phyloP scores from a whole-genome alignment of 1,140 invertebrate genomes.

The Hyles vespertilio region DNA sequence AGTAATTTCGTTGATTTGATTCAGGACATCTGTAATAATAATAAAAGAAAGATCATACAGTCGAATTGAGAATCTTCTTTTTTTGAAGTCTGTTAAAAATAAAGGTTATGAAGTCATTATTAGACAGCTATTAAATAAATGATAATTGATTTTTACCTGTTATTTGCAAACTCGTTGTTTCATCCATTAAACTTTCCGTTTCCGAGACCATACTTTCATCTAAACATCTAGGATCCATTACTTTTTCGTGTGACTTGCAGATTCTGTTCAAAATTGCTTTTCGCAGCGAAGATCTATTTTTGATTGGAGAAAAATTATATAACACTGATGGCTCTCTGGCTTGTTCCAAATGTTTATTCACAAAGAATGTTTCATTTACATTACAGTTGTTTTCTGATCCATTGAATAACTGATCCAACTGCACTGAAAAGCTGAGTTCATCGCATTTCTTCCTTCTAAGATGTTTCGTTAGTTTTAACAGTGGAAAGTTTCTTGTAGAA shows the following conservation, averaged over 20 bases:
- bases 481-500: slow-evolving; percentile 42
- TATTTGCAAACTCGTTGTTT: slow-evolving; percentile 60
- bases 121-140: not conserved
- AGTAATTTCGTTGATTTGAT: slow-evolving; percentile 63
- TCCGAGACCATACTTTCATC: slow-evolving; percentile 18
- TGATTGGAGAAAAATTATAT: slow-evolving; percentile 47
- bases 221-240: slow-evolving; percentile 11
- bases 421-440: slow-evolving; percentile 56
- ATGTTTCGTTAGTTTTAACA: slow-evolving; percentile 46
- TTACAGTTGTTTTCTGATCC: slow-evolving; percentile 11
- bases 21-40: slow-evolving; percentile 53
- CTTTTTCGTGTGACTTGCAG: slow-evolving; percentile 16
- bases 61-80: not conserved
- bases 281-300: slow-evolving; percentile 44
- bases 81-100: not conserved
- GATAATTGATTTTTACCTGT: slow-evolving; percentile 42
- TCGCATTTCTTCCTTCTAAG: slow-evolving; percentile 36
- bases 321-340: slow-evolving; percentile 37
- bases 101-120: no score
- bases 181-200: slow-evolving; percentile 41
- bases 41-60: slow-evolving; percentile 26
- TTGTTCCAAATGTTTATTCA: slow-evolving; percentile 15
- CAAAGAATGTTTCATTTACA: slow-evolving; percentile 21
- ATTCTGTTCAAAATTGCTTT: slow-evolving; percentile 44
- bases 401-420: slow-evolving; percentile 53